phyloP scores from a whole-genome alignment of 2,888 invertebrate species.

The Podotricha telesiphe region DNA sequence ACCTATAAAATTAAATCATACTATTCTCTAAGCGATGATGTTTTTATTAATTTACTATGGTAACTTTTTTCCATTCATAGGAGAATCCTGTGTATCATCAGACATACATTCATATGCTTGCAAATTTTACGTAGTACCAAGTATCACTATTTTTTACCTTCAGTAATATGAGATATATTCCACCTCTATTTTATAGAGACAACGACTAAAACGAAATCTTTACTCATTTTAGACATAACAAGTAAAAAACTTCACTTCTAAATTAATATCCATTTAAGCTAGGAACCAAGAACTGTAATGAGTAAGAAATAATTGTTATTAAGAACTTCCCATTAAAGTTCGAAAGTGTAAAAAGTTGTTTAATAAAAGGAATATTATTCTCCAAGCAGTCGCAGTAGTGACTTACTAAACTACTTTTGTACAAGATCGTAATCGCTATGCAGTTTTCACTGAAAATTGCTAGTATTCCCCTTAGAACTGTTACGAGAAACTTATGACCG shows the following conservation, averaged over 20 bases:
- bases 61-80: too few species aligned
- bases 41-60: too few species aligned
- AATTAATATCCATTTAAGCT: neutral
- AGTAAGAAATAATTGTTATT: constrained; percentile 10
- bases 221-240: neutral
- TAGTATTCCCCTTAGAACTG: constrained; percentile 14
- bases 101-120: too few species aligned
- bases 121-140: neutral
- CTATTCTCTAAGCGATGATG: too few species aligned
- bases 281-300: constrained; percentile 7
- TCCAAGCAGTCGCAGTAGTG: constrained; percentile 20
- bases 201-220: too few species aligned
- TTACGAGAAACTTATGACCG: constrained; percentile 16
- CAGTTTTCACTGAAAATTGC: constrained; percentile 28
- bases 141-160: too few species aligned
- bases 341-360: constrained; percentile 11
- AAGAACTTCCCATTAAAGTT: constrained; percentile 9
- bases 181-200: too few species aligned
- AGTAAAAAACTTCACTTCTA: too few species aligned
- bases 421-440: constrained; percentile 24
- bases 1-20: too few species aligned
- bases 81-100: too few species aligned
- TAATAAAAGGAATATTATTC: constrained; percentile 27
- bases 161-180: too few species aligned
- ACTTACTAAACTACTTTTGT: constrained; percentile 22